Conservation (phyloP, 1,140 invertebrate species). For the Trissolcus basalis region DNA sequence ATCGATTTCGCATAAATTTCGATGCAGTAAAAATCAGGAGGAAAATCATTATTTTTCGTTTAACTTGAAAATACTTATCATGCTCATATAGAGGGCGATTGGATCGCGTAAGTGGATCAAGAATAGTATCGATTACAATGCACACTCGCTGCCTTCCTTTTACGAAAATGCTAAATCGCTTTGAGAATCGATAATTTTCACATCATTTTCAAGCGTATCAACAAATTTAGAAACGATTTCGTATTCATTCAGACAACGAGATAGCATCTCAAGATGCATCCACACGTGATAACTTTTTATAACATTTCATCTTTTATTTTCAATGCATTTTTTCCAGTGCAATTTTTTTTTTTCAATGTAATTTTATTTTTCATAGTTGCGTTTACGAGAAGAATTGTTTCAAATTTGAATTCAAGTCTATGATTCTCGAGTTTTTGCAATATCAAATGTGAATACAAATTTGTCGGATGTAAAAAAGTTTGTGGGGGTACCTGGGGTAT, state of each 20-base stretch:
- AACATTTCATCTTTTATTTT: not conserved
- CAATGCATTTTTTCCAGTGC: too few relatives aligned
- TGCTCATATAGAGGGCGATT: conserved; percentile 61
- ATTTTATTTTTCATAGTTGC: too few relatives aligned
- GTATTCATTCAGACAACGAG: conserved; percentile 27
- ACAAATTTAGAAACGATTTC: too few relatives aligned
- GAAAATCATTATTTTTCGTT: conserved; percentile 9
- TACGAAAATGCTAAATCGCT: conserved; percentile 22
- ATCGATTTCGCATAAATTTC: conserved; percentile 1
- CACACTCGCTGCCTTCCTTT: conserved; percentile 52
- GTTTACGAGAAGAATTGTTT: not conserved
- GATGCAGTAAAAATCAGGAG: too few relatives aligned
- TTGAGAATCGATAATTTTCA: conserved; percentile 8
- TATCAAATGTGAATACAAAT: conserved; percentile 43
- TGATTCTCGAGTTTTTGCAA: too few relatives aligned
- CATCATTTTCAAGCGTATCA: conserved; percentile 10
- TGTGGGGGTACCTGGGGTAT: conserved; percentile 83
- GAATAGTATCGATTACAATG: conserved; percentile 46
- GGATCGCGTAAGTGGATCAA: conserved; percentile 63
- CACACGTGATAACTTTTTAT: conserved; percentile 25
- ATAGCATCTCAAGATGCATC: conserved; percentile 34
- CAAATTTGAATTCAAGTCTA: too few relatives aligned
- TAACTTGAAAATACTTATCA: conserved; percentile 26
- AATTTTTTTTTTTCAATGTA: too few relatives aligned
- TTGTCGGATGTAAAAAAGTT: conserved; percentile 24